Evolutionary conservation across 2,888 invertebrate species (phyloP), one percentile per base, ranked within the genome.

Genomic region (Apamea monoglypha): DNA sequence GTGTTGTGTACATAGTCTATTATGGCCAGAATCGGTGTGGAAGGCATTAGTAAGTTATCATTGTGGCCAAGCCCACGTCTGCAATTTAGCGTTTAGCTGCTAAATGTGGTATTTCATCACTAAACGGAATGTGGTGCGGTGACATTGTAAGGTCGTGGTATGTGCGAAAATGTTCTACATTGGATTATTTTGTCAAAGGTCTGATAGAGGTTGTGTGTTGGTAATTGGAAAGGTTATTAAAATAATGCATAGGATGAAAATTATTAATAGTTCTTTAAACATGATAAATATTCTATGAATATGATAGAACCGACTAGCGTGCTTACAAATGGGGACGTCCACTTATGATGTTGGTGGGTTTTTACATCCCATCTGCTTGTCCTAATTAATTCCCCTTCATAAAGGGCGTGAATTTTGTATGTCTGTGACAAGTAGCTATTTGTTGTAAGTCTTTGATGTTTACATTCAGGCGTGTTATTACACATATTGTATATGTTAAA

Each of bases 91-190:
- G 85, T 87, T 88, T 89, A 87, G 81, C 76, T 86, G 87, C 85
- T 90, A 92, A 90, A 82, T 75, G 78, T 87, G 82, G 86, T 81
- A 87, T 91, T 91, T 91, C 88, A 86, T 89, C 85, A 90, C 74
- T 72, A 83, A 78, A 72, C 74, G 84, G 89, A 90, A 89, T 91
- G 89, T 85, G 74, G 89, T 87, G 72, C 74, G 78, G 83, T 88
- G 81, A 88, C 89, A 88, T 91, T 87, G 83, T 86, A 78, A 87
- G 80, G 87, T 86, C 81, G 76, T 63, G 29, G 4, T 87, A 47
- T 59, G 32, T 79, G 70, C 68, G 50, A 85, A 79, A 85, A 82
- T 74, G 71, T 64, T 53, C 67, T 64, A 53, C 44, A 61, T 71
- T 67, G 18, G 59, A 47, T 61, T 74, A 74, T 79, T 74, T 78